Evolutionary conservation across 1,140 invertebrate species (phyloP), one percentile per base, ranked within the genome.

Genomic region (Leptoteleia sp.): DNA sequence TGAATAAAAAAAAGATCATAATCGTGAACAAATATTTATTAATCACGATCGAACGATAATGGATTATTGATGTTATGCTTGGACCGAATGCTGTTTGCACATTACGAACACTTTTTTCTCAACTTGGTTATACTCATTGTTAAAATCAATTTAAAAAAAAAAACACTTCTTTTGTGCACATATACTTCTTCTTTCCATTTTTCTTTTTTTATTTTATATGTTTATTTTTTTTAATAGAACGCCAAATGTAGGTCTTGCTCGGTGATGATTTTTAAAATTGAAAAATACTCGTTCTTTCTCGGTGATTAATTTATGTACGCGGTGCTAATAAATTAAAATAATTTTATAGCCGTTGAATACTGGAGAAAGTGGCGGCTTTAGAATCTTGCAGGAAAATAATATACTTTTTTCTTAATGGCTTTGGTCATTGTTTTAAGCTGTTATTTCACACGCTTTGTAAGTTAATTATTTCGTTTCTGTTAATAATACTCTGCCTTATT

Each of bases 311-410:
- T 52, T 62, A 62, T 61, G 42, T 42, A 15, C 40, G 13, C 19
- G 17, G 4, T 15, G 45, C 15, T 64, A 52, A 50, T 52, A 65
- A 29, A 65, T 65, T 65, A 1, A 61, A 65, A 19, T 54, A 54
- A 67, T 67, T 67, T 55, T 43, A 67, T 50, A 59, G 43, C 33
- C 22, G 65, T 22, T 70, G 65, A 42, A 48, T 59, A n/a, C n/a
- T 59, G 54, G 65, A 59, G 65, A 70, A 70, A 70, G 65, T 70
- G 42, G 31, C 22, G 22, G 62, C 16, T 25, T 45, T 50, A 16
- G 52, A 59, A 33, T 68, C 15, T 15, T 15, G n/a, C 4, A 31
- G 16, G 22, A 50, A 47, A 55, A 70, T 50, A 50, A 48, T 57
- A 22, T 50, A 19, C 8, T 29, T 40, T 70, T 70, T 59, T 59